Evolutionary conservation across 2,113 vertebrate genomes (phyloP), one percentile per base, ranked within the genome.

Genomic region (Oncorhynchus keta): DNA sequence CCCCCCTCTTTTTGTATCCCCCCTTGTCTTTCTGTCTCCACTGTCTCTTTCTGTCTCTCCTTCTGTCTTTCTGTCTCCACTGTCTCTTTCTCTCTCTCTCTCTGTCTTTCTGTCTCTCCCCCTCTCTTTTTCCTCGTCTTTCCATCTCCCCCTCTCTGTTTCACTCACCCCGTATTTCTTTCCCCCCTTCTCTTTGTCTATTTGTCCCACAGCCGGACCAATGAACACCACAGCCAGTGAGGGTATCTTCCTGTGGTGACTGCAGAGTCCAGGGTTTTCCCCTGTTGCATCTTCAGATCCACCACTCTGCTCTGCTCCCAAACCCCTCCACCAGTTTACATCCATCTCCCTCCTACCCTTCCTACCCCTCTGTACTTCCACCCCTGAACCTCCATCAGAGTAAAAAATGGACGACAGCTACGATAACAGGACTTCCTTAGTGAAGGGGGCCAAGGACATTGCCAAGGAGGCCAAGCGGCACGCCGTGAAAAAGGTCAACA

Each of bases 401-500:
- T 79, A 65, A 93, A 65, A 65, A 79, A 99, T 99, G 98, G 96
- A 97, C 79, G 95, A 97, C 79, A 80, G 91, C 62, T 94, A 94
- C 88, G 95, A 95, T 91, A 95, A 97, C 55, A 96, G 95, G 92
- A 95, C 95, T 94, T 97, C 95, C 28, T 88, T 99, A 86, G 88
- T 94, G 86, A 97, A 94, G 87, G 98, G 97, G 1, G 97, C 97
- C 83, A 99, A 97, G 90, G 97, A 94, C 88, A 96, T 99, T 68
- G 97, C 95, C 72, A 96, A 94, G 77, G 97, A 96, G 73, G 95
- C 97, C 76, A 99, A 97, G 89, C 94, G 94, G 49, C 96, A 99
- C 14, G 93, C 97, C 0, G 84, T 91, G 5, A 98, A 96, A 90
- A 97, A 96, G 82, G 95, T 95, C 66, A 95, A 85, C 84, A 95